Percentiles rank a stretch among this genome's conserved stretches.
These are phyloP conservation scores for Coelopa pilipes DNA, from an alignment of 2,888 invertebrate species.

Conservation along the genomic window DNA sequence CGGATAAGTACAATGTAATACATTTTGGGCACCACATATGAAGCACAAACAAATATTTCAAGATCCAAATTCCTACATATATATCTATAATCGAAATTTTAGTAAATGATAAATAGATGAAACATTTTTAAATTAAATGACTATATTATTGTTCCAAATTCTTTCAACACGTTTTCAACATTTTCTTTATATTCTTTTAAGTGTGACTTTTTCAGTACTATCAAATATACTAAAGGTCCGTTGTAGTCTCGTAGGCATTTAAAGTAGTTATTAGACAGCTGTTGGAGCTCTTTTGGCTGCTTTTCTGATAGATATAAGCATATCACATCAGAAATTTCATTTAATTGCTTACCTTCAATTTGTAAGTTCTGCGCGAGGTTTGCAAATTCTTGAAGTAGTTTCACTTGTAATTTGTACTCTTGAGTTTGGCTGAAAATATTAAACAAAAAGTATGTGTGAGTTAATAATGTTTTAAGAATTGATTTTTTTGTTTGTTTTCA, in stretches of 20 bases:
- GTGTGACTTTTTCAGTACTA: constrained; percentile 55
- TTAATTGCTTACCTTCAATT: constrained; percentile 59
- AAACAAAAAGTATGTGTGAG: constrained; percentile 2
- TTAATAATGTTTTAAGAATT: too few relatives aligned
- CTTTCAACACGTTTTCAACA: constrained; percentile 49
- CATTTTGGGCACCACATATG: not conserved
- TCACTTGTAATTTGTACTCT: constrained; percentile 62
- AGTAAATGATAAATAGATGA: not conserved
- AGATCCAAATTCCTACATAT: not conserved
- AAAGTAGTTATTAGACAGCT: constrained; percentile 53
- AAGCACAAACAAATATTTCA: not conserved
- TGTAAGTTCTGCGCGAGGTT: constrained; percentile 57
- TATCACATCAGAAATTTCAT: constrained; percentile 57
- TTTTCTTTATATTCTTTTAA: constrained; percentile 54
- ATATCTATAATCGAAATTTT: constrained; percentile 7
- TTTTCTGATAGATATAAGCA: constrained; percentile 55
- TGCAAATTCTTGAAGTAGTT: constrained; percentile 55
- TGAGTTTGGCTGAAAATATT: constrained; percentile 56
- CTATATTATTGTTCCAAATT: constrained; percentile 44
- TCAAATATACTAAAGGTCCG: constrained; percentile 60
- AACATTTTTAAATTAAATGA: constrained; percentile 17
- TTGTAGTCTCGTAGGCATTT: constrained; percentile 52
- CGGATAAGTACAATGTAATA: not conserved
- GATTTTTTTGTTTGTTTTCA: too few relatives aligned
- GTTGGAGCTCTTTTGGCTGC: constrained; percentile 59